phyloP scores from a whole-genome alignment of 2,797 vertebrate species.

The Myioborus miniatus region DNA sequence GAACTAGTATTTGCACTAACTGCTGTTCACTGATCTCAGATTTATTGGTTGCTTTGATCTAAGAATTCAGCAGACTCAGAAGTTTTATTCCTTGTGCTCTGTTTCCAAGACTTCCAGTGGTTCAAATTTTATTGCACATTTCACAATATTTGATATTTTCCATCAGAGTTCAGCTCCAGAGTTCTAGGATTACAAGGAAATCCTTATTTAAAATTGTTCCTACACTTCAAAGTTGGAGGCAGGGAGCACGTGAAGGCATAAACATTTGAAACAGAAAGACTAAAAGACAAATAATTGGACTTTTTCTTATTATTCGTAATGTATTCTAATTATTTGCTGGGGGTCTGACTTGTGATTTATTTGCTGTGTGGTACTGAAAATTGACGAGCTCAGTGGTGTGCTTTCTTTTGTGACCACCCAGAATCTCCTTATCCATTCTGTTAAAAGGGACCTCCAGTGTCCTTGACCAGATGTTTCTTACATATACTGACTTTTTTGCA shows the following conservation, averaged over 20 bases:
- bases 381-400: not conserved
- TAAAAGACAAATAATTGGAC: not conserved
- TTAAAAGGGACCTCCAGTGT: not conserved
- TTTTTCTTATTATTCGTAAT: not conserved
- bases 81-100: conserved; percentile 15
- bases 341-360: not conserved
- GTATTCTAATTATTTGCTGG: not conserved
- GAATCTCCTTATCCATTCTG: not conserved
- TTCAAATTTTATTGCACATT: conserved; percentile 25
- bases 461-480: conserved; percentile 42
- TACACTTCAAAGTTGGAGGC: not conserved
- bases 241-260: not conserved
- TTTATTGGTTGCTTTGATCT: conserved; percentile 53
- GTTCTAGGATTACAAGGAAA: conserved; percentile 32
- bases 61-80: not conserved
- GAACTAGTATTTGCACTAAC: not conserved
- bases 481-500: not conserved
- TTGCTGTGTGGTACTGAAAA: not conserved
- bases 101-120: conserved; percentile 7
- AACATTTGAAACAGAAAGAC: not conserved
- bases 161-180: not conserved
- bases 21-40: not conserved
- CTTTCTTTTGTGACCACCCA: conserved; percentile 7
- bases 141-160: conserved; percentile 28
- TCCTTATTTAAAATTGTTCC: not conserved